Evolutionary conservation across 2,113 vertebrate genomes (phyloP).

Genomic region (Numenius arquata): DNA sequence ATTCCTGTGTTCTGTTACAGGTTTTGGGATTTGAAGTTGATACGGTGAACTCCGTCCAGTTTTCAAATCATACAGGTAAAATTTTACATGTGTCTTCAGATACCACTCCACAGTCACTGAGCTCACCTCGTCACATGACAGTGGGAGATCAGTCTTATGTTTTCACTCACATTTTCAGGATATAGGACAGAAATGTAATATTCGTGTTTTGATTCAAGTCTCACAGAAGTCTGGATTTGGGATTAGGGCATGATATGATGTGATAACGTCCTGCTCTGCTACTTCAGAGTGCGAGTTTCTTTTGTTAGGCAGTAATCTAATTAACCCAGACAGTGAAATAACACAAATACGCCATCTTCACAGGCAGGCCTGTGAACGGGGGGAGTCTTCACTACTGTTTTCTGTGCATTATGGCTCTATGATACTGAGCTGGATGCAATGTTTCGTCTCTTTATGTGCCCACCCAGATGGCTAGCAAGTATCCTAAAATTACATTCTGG

Average conservation of each 20-base stretch:
- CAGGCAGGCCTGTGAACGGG: not conserved
- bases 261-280: not conserved
- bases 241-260: not conserved
- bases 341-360: not conserved
- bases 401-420: not conserved
- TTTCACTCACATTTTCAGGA: not conserved
- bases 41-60: constrained; percentile 96
- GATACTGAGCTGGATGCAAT: not conserved
- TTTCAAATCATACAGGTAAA: constrained; percentile 98
- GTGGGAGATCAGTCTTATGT: not conserved
- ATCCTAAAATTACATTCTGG: not conserved
- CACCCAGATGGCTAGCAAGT: not conserved
- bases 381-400: not conserved
- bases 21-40: constrained; percentile 98
- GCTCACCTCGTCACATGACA: not conserved
- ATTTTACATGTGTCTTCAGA: not conserved
- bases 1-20: constrained; percentile 72
- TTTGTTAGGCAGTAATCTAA: not conserved
- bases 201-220: not conserved
- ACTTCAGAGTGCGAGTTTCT: not conserved
- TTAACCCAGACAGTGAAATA: not conserved
- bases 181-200: not conserved
- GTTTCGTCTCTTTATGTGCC: not conserved
- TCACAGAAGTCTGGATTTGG: not conserved
- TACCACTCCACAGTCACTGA: not conserved